Conservation (phyloP, 1,140 invertebrate genomes). For the Hyles vespertilio region DNA sequence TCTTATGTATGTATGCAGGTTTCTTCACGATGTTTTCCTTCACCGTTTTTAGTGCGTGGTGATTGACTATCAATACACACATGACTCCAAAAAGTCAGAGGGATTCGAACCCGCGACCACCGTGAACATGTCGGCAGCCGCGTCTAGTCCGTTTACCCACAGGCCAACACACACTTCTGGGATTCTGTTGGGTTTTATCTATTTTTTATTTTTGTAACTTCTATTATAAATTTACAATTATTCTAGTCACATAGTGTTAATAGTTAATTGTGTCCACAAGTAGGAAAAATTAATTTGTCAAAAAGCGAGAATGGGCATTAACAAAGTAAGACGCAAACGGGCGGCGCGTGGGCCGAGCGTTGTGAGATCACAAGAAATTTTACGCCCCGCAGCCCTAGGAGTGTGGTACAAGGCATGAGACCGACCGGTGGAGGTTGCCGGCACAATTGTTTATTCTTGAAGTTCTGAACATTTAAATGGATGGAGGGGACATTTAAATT, state of each 20-base stretch:
- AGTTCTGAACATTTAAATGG: neutral
- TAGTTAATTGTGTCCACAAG: slow-evolving; percentile 1
- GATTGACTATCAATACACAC: too few species aligned
- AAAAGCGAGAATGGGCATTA: slow-evolving; percentile 36
- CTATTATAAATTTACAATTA: neutral
- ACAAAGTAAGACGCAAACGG: slow-evolving; percentile 39
- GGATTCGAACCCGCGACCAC: too few species aligned
- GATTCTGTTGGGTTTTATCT: neutral
- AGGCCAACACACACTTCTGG: too few species aligned
- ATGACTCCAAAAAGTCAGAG: too few species aligned
- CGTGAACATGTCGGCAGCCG: too few species aligned
- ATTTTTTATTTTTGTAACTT: neutral
- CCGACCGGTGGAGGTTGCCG: neutral
- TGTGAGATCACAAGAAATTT: slow-evolving; percentile 53
- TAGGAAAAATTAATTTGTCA: slow-evolving; percentile 7
- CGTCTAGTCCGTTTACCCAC: too few species aligned
- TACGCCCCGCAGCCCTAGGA: slow-evolving; percentile 26
- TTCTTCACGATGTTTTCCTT: too few species aligned
- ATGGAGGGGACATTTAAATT: neutral
- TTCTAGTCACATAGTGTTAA: neutral
- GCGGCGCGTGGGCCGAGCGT: slow-evolving; percentile 27
- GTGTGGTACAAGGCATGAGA: slow-evolving; percentile 13
- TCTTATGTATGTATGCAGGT: too few species aligned
- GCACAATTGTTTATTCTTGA: neutral
- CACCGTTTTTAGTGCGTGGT: too few species aligned